Evolutionary conservation across 2,113 vertebrate genomes (phyloP).

Genomic region (Ageneiosus marmoratus): DNA sequence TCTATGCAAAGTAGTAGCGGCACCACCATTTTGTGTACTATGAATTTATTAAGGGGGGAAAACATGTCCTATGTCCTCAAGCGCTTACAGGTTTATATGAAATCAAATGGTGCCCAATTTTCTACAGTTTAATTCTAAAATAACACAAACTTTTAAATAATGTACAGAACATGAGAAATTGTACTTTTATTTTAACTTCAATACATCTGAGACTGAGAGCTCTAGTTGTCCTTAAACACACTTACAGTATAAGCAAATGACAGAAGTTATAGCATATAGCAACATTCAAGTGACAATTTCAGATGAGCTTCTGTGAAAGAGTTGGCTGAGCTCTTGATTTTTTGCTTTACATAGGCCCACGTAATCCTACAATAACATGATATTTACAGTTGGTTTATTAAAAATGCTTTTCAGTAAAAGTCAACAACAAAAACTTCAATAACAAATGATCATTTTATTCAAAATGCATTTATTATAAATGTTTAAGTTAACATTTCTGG

Average conservation of each 20-base stretch:
- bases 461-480: too few species aligned
- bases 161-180: background rate
- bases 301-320: background rate
- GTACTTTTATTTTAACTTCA: background rate
- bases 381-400: too few species aligned
- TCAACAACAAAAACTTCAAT: too few species aligned
- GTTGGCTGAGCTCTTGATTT: constrained; percentile 17
- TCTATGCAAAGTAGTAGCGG: background rate
- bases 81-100: background rate
- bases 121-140: background rate
- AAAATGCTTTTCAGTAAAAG: too few species aligned
- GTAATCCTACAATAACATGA: too few species aligned
- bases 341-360: too few species aligned
- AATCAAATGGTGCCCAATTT: background rate
- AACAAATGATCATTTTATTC: too few species aligned
- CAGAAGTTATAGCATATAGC: background rate
- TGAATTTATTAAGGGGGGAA: background rate
- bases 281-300: constrained; percentile 8
- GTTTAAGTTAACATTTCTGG: too few species aligned
- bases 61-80: background rate
- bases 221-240: background rate
- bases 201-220: background rate
- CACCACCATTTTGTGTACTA: background rate
- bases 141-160: background rate
- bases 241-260: constrained; percentile 3